Evolutionary conservation across 1,140 invertebrate genomes (phyloP), one percentile per base, ranked within the genome.

Genomic region (Adoxophyes honmai): DNA sequence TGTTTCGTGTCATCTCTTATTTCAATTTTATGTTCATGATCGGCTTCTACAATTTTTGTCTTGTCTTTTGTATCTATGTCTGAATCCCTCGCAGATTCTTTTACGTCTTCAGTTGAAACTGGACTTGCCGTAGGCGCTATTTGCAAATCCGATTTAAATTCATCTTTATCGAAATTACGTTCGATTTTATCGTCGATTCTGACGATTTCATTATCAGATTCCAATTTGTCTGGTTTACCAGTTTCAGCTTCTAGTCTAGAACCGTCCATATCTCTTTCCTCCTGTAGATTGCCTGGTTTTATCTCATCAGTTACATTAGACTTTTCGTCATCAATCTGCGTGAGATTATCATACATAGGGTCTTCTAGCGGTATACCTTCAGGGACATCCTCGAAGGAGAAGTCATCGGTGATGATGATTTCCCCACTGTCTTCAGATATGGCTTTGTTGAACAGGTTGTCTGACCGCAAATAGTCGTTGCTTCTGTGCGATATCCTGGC

Each of bases 341-440:
- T 75, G 8, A 86, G 64, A 51, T 82, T 82, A 1, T 87, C 84
- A 39, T 77, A 86, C 4, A 81, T 48, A 0, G 82, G 84, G 28
- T 87, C 81, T 37, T 87, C 84, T 1, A 86, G 55, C 1, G 82
- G 81, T 34, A 80, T 73, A 0, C 80, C 81, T 55, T 81, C 81
- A 7, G 82, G 78, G 11, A 86, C 75, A 38, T 88, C 81, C 42
- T 85, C 81, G 15, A 80, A 81, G 0, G 75, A 70, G 38, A 73
- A 81, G 10, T 87, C 81, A 10, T 87, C 56, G 0, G 63, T 78
- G 9, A 87, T 81, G 14, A 83, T 28, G 4, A 84, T 73, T 21
- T 85, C 82, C 1, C 67, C 73, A 14, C 63, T 64, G 16, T 81
- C 70, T 0, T 51, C 52, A 0, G 82, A 78, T 33, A 68, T 77